Evolutionary conservation across 2,113 vertebrate genomes (phyloP).

Genomic region (Hemicordylus capensis): DNA sequence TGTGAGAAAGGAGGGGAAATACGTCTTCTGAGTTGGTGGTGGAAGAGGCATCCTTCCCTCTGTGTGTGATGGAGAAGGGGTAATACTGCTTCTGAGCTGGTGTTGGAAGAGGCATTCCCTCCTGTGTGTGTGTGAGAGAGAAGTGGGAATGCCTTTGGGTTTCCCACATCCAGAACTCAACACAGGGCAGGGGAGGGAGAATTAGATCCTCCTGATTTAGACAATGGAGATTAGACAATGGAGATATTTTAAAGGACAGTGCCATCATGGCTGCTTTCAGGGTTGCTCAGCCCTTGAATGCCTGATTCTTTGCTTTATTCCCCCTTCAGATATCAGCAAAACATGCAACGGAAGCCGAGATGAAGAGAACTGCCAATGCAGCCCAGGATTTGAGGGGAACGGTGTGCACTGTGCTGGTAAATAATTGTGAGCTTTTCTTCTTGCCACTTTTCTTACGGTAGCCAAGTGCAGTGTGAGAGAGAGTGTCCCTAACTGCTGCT

Average conservation of each 20-base stretch:
- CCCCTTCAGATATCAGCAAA: conserved; percentile 28
- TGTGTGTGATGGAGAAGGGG: no score
- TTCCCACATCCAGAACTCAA: not conserved
- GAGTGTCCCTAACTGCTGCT: not conserved
- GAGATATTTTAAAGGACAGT: not conserved
- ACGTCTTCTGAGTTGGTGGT: no score
- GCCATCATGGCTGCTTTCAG: no score
- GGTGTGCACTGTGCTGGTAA: conserved; percentile 46
- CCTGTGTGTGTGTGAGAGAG: no score
- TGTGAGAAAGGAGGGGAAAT: no score
- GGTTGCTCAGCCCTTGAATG: no score
- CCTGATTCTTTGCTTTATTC: not conserved
- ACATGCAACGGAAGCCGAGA: not conserved
- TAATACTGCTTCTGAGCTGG: no score
- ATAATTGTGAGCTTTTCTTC: conserved; percentile 1
- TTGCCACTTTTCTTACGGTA: not conserved
- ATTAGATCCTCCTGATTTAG: not conserved
- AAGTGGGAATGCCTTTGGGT: not conserved
- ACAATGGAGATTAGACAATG: not conserved
- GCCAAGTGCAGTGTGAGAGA: not conserved
- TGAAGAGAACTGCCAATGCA: conserved; percentile 14
- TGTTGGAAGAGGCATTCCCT: no score
- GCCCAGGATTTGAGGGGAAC: conserved; percentile 21
- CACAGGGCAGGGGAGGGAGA: not conserved
- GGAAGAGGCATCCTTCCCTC: no score